Evolutionary conservation across 2,113 vertebrate genomes (phyloP).

Genomic region (Menidia beryllina): DNA sequence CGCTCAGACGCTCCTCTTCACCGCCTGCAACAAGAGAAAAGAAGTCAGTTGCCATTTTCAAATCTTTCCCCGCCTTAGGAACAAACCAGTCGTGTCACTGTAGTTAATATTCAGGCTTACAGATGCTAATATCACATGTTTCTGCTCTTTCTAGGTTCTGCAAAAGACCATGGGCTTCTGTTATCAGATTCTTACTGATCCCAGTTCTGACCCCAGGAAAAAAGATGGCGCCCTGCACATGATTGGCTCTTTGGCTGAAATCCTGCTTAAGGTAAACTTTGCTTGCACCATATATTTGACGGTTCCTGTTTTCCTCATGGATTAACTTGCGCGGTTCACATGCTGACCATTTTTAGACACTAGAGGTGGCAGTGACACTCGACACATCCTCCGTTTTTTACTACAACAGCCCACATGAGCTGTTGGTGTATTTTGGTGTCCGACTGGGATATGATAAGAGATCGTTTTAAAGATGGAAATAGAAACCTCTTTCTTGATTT

Average conservation of each 20-base stretch:
- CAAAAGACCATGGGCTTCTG: slow-evolving; percentile 99
- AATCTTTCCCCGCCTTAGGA: neutral
- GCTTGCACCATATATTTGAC: neutral
- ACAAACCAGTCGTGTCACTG: neutral
- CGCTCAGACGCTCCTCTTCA: slow-evolving; percentile 97
- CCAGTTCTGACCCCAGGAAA: slow-evolving; percentile 93
- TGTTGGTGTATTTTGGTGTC: neutral
- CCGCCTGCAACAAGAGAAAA: slow-evolving; percentile 98
- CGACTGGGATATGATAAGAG: neutral
- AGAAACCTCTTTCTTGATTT: no score
- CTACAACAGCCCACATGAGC: no score
- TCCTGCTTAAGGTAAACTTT: slow-evolving; percentile 90
- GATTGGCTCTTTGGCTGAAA: slow-evolving; percentile 98
- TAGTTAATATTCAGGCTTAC: neutral
- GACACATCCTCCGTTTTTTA: no score
- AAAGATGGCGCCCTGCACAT: slow-evolving; percentile 98
- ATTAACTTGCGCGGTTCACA: neutral
- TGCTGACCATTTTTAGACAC: neutral
- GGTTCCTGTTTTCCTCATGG: neutral
- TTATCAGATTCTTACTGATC: slow-evolving; percentile 97
- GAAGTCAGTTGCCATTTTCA: slow-evolving; percentile 82
- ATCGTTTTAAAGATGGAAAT: neutral
- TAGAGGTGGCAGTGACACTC: neutral
- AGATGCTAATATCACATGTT: neutral
- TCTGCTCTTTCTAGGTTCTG: slow-evolving; percentile 84